Evolutionary conservation across 2,113 vertebrate species (phyloP).

Genomic region (Carassius gibelio): DNA sequence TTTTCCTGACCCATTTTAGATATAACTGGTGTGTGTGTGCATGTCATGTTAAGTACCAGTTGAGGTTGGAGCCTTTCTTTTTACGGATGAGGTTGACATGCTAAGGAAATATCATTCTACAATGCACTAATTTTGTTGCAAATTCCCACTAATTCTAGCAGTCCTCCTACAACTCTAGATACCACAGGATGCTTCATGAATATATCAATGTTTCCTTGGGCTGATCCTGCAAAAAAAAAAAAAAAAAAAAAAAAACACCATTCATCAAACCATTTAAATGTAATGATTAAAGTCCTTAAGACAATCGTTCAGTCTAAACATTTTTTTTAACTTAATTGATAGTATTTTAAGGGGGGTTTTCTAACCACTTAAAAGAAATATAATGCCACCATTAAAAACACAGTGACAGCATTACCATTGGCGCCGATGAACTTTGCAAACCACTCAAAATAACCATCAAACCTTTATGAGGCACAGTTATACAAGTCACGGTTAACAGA

Average conservation of each 20-base stretch:
- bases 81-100: conserved; percentile 52
- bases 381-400: not conserved
- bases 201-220: not conserved
- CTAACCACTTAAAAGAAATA: not conserved
- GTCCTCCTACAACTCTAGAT: not conserved
- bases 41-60: conserved; percentile 62
- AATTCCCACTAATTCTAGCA: conserved; percentile 23
- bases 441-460: not conserved
- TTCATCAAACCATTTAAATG: not conserved
- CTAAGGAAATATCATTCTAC: conserved; percentile 62
- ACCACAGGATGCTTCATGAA: conserved; percentile 7
- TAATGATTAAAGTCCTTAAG: not conserved
- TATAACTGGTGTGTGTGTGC: conserved; percentile 52
- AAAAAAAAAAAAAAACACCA: not conserved
- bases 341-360: not conserved
- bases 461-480: not conserved
- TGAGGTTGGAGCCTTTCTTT: conserved; percentile 67
- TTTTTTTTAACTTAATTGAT: not conserved
- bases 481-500: not conserved
- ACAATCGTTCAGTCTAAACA: not conserved
- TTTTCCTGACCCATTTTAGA: conserved; percentile 66
- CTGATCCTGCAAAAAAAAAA: not conserved
- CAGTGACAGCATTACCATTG: not conserved
- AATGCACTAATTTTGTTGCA: conserved; percentile 53
- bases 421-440: not conserved